Evolutionary conservation across 2,888 invertebrate genomes (phyloP).

Genomic region (Cloeon dipterum): DNA sequence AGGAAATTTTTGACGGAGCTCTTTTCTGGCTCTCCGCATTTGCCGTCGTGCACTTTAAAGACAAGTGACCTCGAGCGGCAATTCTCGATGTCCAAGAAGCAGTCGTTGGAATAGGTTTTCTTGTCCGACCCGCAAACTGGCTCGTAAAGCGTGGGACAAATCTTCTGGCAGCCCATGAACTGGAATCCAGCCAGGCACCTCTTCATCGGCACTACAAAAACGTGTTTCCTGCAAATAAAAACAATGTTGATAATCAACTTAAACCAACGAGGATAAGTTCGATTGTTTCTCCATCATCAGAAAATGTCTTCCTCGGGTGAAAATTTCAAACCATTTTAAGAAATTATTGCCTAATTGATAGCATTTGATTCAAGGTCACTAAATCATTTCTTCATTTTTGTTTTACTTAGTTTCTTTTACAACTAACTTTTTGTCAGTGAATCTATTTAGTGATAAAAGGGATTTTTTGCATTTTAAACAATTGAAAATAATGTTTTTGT

Average conservation of each 20-base stretch:
- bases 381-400: neutral
- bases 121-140: slow-evolving; percentile 84
- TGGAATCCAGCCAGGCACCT: slow-evolving; percentile 65
- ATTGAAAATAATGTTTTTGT: no score
- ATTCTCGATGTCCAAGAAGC: slow-evolving; percentile 78
- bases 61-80: slow-evolving; percentile 64
- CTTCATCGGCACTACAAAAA: slow-evolving; percentile 75
- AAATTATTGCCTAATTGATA: no score
- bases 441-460: no score
- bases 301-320: no score
- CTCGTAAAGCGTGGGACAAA: slow-evolving; percentile 68
- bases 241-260: slow-evolving; percentile 9
- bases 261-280: no score
- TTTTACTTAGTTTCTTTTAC: no score
- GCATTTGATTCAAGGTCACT: no score
- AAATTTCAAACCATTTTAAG: no score
- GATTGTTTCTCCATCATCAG: no score
- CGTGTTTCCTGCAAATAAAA: slow-evolving; percentile 44
- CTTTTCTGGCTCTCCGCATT: slow-evolving; percentile 54
- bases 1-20: slow-evolving; percentile 74
- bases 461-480: no score
- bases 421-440: no score
- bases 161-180: slow-evolving; percentile 66
- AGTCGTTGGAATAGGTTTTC: slow-evolving; percentile 82
- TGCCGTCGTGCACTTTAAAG: slow-evolving; percentile 53